Evolutionary conservation across 2,113 vertebrate species (phyloP).

Genomic region (Halichoerus grypus): DNA sequence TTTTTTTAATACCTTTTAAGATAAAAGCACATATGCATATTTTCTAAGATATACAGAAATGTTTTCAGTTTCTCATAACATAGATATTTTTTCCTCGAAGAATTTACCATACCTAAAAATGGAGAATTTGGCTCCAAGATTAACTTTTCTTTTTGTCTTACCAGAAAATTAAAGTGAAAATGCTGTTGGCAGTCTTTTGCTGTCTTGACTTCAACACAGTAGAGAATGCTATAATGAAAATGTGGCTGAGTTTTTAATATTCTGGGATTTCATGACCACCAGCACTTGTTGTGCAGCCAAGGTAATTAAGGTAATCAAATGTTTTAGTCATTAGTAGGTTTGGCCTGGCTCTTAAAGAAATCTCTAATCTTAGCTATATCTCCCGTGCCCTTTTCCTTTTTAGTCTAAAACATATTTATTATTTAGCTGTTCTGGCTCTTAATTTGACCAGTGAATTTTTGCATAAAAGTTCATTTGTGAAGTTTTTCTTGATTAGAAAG

Average conservation of each 20-base stretch:
- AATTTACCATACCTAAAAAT: conserved; percentile 59
- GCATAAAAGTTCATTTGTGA: neutral
- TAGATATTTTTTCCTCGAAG: conserved; percentile 22
- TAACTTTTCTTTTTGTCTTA: conserved; percentile 63
- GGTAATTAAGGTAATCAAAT: conserved; percentile 51
- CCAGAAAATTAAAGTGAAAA: conserved; percentile 72
- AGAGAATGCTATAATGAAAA: conserved; percentile 56
- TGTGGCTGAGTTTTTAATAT: conserved; percentile 58
- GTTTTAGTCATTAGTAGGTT: conserved; percentile 25
- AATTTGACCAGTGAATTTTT: conserved; percentile 28
- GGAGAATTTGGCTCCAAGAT: conserved; percentile 57
- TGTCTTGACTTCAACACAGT: conserved; percentile 44
- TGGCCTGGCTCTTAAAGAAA: conserved; percentile 15
- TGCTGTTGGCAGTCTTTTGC: conserved; percentile 61
- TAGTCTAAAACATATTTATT: neutral
- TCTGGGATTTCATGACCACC: conserved; percentile 30
- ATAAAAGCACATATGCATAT: neutral
- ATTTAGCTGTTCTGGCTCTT: neutral
- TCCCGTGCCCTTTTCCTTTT: neutral
- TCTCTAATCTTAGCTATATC: neutral
- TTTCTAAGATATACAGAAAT: conserved; percentile 37
- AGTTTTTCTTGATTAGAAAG: neutral
- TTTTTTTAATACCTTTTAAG: neutral
- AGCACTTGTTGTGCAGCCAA: conserved; percentile 24
- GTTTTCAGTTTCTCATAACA: conserved; percentile 39